phyloP scores from a whole-genome alignment of 2,888 invertebrate species.

The Gryllus longicercus region DNA sequence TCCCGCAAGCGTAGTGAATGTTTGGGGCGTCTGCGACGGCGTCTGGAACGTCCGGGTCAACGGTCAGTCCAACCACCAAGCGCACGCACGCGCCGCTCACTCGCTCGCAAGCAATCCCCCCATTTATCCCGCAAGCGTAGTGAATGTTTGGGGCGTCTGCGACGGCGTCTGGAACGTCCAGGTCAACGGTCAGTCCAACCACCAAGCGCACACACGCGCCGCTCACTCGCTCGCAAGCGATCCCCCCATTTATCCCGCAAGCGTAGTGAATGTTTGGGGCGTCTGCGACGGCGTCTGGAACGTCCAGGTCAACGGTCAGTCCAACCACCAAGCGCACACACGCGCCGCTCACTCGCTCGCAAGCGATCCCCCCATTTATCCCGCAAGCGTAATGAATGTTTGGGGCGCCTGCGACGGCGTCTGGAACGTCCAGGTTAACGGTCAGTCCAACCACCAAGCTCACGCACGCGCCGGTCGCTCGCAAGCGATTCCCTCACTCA shows the following conservation, averaged over 20 bases:
- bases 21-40: slow-evolving; percentile 63
- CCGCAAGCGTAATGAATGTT: too few relatives aligned
- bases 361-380: too few relatives aligned
- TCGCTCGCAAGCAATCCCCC: too few relatives aligned
- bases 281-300: slow-evolving; percentile 63
- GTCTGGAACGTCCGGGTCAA: slow-evolving; percentile 66
- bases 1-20: too few relatives aligned
- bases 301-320: slow-evolving; percentile 62
- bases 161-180: slow-evolving; percentile 67
- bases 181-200: slow-evolving; percentile 55
- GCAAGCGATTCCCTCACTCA: too few relatives aligned
- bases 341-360: background rate
- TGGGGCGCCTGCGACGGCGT: slow-evolving; percentile 61
- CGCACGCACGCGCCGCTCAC: background rate
- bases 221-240: too few relatives aligned
- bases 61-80: slow-evolving; percentile 48
- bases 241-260: too few relatives aligned
- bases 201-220: too few relatives aligned
- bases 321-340: background rate
- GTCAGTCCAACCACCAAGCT: slow-evolving; percentile 44
- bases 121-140: too few relatives aligned
- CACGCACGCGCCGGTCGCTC: too few relatives aligned
- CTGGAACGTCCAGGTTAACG: slow-evolving; percentile 65
- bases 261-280: slow-evolving; percentile 46
- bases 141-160: slow-evolving; percentile 61